Conservation (phyloP, 2,113 vertebrate genomes). For the Muntiacus reevesi region DNA sequence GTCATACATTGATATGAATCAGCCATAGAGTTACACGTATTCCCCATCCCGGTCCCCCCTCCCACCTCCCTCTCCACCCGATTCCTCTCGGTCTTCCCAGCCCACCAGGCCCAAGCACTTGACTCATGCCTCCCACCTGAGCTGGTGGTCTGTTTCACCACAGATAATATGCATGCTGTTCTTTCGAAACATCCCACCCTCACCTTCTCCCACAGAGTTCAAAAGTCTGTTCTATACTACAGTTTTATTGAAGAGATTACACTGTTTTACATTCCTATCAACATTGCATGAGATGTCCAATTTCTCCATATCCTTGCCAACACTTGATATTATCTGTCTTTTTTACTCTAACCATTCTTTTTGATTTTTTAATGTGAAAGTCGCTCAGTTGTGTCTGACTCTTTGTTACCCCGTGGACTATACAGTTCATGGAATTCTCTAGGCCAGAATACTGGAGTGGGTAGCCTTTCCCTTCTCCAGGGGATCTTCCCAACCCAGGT, state of each 20-base stretch:
- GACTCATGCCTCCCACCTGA: too few species aligned
- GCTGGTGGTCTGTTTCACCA: too few species aligned
- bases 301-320: not conserved
- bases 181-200: too few species aligned
- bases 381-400: not conserved
- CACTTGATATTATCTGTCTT: not conserved
- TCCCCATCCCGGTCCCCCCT: too few species aligned
- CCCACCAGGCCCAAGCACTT: too few species aligned
- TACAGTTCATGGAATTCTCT: not conserved
- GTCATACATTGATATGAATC: too few species aligned
- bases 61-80: too few species aligned
- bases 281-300: not conserved
- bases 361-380: not conserved
- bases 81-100: too few species aligned
- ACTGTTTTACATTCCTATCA: not conserved
- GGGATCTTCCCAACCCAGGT: not conserved
- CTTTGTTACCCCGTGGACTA: not conserved
- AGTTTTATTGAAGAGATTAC: not conserved
- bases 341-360: not conserved
- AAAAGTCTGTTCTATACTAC: too few species aligned
- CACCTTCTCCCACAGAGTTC: too few species aligned
- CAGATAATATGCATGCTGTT: too few species aligned
- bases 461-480: not conserved
- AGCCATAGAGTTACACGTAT: too few species aligned
- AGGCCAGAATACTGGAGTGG: not conserved